Percentiles rank a stretch among this genome's conserved stretches.
These are phyloP conservation scores for Thereuonema tuberculata DNA, from an alignment of 1,140 invertebrate genomes.

Conservation along the genomic window DNA sequence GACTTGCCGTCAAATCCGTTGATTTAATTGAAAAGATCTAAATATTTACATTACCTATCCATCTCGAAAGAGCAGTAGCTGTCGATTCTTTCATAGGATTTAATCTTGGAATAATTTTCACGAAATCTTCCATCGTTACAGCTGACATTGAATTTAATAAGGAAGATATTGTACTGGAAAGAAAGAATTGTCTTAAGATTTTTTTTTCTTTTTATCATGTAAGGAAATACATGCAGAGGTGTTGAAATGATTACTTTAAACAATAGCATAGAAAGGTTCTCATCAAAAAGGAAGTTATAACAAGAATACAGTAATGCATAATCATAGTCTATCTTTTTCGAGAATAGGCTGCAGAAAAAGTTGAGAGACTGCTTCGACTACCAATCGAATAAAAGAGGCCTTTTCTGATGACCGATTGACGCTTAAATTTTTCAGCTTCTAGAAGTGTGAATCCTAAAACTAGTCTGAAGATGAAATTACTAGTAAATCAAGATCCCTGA, in stretches of 20 bases:
- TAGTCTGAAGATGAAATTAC: too few species aligned
- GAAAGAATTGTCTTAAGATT: background rate
- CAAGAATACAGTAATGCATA: conserved; percentile 24
- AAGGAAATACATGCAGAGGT: too few species aligned
- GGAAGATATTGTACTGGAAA: background rate
- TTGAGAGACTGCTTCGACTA: background rate
- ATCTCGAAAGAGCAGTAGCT: background rate
- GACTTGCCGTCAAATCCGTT: background rate
- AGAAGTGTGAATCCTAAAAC: too few species aligned
- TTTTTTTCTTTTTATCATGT: background rate
- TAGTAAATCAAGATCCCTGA: too few species aligned
- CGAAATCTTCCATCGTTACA: background rate
- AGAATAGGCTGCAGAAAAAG: too few species aligned
- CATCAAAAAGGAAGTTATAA: conserved; percentile 30
- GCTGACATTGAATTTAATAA: background rate
- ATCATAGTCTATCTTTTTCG: conserved; percentile 26
- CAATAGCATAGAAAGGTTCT: conserved; percentile 26
- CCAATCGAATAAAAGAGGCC: too few species aligned
- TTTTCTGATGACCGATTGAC: too few species aligned
- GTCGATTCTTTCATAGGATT: background rate
- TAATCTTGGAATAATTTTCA: background rate
- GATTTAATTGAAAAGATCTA: background rate
- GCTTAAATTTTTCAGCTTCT: too few species aligned
- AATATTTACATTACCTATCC: background rate
- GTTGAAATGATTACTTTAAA: too few species aligned